Base-by-base conservation (phyloP, 1,140 invertebrate genomes). In the Bombus confusus region DNA sequence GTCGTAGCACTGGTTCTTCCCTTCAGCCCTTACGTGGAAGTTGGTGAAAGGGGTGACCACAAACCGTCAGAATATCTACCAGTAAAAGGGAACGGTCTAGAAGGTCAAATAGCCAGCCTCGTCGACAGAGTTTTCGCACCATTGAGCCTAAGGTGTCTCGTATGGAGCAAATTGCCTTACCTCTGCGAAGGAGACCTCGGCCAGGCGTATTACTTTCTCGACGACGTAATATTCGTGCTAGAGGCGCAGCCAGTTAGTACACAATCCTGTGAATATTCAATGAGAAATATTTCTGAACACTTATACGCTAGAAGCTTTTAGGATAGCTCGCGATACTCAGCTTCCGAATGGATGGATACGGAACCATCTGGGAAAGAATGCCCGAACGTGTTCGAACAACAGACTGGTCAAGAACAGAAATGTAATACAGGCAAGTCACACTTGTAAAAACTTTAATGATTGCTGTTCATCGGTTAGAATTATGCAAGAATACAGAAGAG, bases 181-280 rank as follows among this genome's bases (percentile, higher is more conserved):
- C 95, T 99, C 18, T 99, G 98, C 95, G 98, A 99, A 95, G 98
- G 99, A 1, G 98, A 99, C 94, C 95, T 99, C n/a, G 96, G 97
- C 37, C 98, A 98, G 92, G 97, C 98, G 0, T 99, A 98, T 94
- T 99, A 99, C 95, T 98, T 98, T 96, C 95, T 99, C 15, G 96
- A 98, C 90, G 98, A 99, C 95, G 97, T 97, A 28, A 94, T 99
- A 1, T 98, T 99, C 92, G 95, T 97, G 25, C 95, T 97, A 81
- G 96, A 95, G 91, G 92, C 90, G 28, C 88, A 90, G 57, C 85
- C 93, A 68, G 88, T 91, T 83, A 88, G 68, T 78, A 74, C 66
- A 28, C 59, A 41, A 47, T 85, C 75, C 52, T 80, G 57, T 52
- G 79, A 86, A 73, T 87, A 68, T 41, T 37, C 39, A 41, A 12